Evolutionary conservation across 2,113 vertebrate species (phyloP), one percentile per base, ranked within the genome.

Genomic region (Eptesicus fuscus): DNA sequence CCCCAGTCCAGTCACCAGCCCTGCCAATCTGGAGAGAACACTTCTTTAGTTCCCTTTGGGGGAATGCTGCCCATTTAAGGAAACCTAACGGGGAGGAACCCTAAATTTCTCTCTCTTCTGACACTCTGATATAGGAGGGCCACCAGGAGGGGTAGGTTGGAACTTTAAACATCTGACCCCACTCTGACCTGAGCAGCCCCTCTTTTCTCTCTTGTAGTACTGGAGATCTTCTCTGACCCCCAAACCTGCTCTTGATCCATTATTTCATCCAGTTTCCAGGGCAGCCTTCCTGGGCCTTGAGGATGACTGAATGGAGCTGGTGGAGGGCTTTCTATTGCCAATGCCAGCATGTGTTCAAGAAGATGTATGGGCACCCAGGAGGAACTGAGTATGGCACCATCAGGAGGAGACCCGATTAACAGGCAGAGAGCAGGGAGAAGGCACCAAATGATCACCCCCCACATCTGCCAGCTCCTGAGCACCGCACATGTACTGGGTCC

Each of bases 391-490:
- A 32, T 1, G 12, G 77, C 76, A 28, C 69, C 35, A 32, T 32
- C 35, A 79, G 28, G 5, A 5, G 78, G 65, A 74, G 13, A 20
- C 56, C 67, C 67, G 59, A 35, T 8, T n/a, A 92, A 40, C 59
- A 28, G 13, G 32, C 69, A 61, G 63, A 37, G 40, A 42, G 51
- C 20, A 32, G 51, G 71, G 8, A 5, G 2, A 35, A 83, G 25
- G n/a, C 42, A 71, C 40, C 18, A 37, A 65, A 17, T 0, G 0
- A 20, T 32, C 30, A 49, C 13, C 40, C 44, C 44, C 4, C 0
- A 17, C 13, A 35, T 1, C n/a, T n/a, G 8, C 8, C 71, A 32
- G 49, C 22, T 59, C 22, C 56, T 22, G 47, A 49, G 17, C 10
- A 3, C 51, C 0, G 8, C 30, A 0, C 9, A 4, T 6, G 23